Conservation (phyloP, 2,888 invertebrate genomes). For the Aricia artaxerxes region DNA sequence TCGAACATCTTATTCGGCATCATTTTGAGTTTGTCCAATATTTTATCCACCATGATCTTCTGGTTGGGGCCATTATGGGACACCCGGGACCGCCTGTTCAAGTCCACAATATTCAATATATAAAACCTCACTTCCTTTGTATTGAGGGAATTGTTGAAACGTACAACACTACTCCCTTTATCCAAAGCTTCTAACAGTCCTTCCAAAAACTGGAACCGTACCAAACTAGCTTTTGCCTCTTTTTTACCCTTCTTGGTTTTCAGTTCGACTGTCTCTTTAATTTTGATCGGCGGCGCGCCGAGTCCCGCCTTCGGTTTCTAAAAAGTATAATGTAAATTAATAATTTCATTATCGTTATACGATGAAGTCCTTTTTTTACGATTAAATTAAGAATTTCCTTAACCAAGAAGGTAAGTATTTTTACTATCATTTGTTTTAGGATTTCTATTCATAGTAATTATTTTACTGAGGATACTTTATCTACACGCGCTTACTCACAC, state of each 20-base stretch:
- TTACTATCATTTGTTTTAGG: too few species aligned
- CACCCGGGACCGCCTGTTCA: not conserved
- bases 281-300: not conserved
- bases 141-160: not conserved
- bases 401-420: too few species aligned
- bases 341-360: not conserved
- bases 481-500: too few species aligned
- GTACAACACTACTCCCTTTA: not conserved
- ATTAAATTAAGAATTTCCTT: too few species aligned
- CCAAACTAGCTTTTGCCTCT: not conserved
- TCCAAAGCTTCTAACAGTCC: not conserved
- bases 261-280: not conserved
- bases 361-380: too few species aligned
- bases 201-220: not conserved
- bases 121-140: not conserved
- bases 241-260: not conserved
- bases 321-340: not conserved
- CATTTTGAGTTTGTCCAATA: slow-evolving; percentile 8
- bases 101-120: not conserved
- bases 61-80: not conserved
- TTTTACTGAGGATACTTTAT: not conserved
- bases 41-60: not conserved
- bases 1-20: slow-evolving; percentile 14
- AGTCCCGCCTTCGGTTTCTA: slow-evolving; percentile 22
- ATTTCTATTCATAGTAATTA: not conserved